Percentiles rank a stretch among this genome's conserved stretches.
phyloP scores from a whole-genome alignment of 2,797 vertebrate genomes.

The Tangara arthus region DNA sequence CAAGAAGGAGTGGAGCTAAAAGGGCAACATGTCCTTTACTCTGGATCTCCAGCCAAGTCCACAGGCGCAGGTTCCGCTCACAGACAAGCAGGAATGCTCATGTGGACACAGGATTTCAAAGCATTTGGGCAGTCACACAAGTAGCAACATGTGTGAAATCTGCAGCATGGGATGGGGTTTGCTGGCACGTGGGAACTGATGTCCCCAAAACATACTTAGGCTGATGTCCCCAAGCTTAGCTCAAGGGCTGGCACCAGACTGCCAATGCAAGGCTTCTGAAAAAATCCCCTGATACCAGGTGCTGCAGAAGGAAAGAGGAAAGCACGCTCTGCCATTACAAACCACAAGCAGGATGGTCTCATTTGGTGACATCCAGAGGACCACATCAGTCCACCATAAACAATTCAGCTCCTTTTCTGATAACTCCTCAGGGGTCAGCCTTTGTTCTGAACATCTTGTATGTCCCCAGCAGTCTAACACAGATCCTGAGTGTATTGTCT shows the following conservation, averaged over 20 bases:
- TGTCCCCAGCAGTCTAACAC: background rate
- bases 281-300: background rate
- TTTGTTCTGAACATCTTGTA: background rate
- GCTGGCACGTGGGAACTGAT: background rate
- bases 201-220: background rate
- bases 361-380: background rate
- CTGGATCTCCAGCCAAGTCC: conserved; percentile 40
- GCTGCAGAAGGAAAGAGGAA: background rate
- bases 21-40: conserved; percentile 49
- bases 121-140: background rate
- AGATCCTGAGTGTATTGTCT: background rate
- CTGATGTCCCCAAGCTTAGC: background rate
- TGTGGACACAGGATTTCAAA: background rate
- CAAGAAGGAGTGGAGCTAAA: conserved; percentile 14
- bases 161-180: background rate
- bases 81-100: conserved; percentile 34
- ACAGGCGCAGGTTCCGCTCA: conserved; percentile 8
- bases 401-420: background rate
- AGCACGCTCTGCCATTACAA: background rate
- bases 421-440: background rate
- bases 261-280: background rate
- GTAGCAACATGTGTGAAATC: conserved; percentile 5
- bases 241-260: background rate
- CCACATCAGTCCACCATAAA: background rate
- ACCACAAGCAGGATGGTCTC: background rate